Evolutionary conservation across 2,113 vertebrate genomes (phyloP), one percentile per base, ranked within the genome.

Genomic region (Fregata magnificens): DNA sequence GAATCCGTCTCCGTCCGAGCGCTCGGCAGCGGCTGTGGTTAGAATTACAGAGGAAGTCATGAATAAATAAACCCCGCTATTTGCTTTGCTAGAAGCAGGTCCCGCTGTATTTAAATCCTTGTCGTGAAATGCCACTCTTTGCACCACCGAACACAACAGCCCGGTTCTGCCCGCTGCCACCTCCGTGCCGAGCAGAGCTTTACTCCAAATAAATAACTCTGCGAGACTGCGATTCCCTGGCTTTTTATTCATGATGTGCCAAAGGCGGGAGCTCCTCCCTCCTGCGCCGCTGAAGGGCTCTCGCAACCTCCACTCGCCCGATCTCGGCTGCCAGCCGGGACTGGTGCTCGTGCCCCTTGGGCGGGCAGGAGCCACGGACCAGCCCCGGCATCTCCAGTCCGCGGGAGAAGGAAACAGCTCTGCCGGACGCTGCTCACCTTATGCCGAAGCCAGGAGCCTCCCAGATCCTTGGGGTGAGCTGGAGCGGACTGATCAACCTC

Each of bases 401-500:
- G 0, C 1, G 4, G 66, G 63, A 61, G 50, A 34, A 52, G 29
- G 45, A 5, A 21, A 12, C 14, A 12, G 13, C 42, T 49, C 76
- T 44, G 22, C 8, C 0, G 18, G 73, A 24, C 1, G 13, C 81
- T 55, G 63, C 63, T 40, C 19, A 1, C 5, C 47, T 36, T 2
- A 6, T 0, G 13, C 50, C 13, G 0, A 55, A 79, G 45, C 85
- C 66, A 40, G 40, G 32, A 88, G 32, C 9, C 21, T 49, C 56
- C 38, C 20, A 25, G 31, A 40, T 25, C 66, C 32, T 42, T 16
- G 24, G 40, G 21, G 18, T 63, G 78, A 90, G 62, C 15, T 0
- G 1, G 50, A 56, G 72, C 0, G 2, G 34, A 56, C 5, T 1
- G 16, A 49, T 21, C 0, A 3, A 61, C 2, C 50, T 14, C 61